These are phyloP conservation scores for Fragum fragum DNA, from an alignment of 2,888 invertebrate species.

Conservation along the genomic window DNA sequence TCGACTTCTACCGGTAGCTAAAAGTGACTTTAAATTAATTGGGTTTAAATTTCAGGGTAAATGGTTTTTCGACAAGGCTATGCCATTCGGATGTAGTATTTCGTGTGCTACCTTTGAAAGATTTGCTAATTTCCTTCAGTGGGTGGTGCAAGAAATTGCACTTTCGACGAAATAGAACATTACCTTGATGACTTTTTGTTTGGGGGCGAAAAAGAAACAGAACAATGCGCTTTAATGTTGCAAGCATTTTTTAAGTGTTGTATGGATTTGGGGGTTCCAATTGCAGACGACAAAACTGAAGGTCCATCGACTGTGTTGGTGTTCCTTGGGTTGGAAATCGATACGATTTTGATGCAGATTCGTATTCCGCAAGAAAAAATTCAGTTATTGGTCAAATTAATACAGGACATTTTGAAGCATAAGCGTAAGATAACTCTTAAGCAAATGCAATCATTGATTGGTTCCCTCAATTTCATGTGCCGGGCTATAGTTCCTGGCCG, in stretches of 20 bases:
- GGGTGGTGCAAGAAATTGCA: background rate
- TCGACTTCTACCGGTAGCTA: no score
- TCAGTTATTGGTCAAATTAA: background rate
- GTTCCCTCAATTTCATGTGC: conserved; percentile 40
- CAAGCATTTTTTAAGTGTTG: conserved; percentile 1
- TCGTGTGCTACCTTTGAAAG: conserved; percentile 27
- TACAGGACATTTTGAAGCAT: conserved; percentile 1
- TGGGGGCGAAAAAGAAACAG: conserved; percentile 16
- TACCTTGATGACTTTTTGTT: conserved; percentile 54
- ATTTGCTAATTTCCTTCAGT: conserved; percentile 29
- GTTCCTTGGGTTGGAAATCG: conserved; percentile 39
- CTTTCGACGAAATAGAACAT: conserved; percentile 18
- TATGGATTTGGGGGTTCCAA: conserved; percentile 26
- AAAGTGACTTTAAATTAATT: conserved; percentile 20
- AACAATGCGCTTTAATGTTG: conserved; percentile 18
- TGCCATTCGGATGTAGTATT: conserved; percentile 30
- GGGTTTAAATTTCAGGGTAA: conserved; percentile 33
- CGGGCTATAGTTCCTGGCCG: no score
- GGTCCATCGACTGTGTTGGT: conserved; percentile 34
- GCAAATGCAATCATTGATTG: conserved; percentile 28
- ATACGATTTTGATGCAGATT: conserved; percentile 33
- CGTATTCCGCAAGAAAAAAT: conserved; percentile 29
- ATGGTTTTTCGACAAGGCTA: conserved; percentile 21
- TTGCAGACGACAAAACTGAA: conserved; percentile 40
- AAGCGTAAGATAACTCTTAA: conserved; percentile 4